Percentiles rank a stretch among this genome's conserved stretches.
phyloP scores from a whole-genome alignment of 1,140 invertebrate genomes.

The Papilio aristodemus region DNA sequence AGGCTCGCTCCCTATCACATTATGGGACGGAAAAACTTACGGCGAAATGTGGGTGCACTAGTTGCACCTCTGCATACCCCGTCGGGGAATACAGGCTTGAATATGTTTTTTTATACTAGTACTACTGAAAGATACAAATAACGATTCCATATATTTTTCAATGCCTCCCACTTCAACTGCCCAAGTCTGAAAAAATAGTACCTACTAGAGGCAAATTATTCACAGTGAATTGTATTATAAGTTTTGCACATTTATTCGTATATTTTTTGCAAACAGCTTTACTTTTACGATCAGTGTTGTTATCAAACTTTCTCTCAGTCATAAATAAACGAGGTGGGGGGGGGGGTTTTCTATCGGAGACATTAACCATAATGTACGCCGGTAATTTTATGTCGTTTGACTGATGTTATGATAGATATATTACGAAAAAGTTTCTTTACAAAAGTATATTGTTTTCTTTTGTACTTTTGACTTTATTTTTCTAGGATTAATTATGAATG shows the following conservation, averaged over 20 bases:
- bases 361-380: conserved; percentile 12
- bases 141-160: no score
- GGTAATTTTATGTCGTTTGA: conserved; percentile 10
- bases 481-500: background rate
- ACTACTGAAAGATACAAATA: no score
- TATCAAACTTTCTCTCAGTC: background rate
- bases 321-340: background rate
- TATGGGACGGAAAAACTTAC: no score
- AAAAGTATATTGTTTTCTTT: background rate
- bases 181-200: no score
- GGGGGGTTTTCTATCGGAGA: background rate
- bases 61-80: no score
- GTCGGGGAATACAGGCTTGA: no score
- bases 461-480: background rate
- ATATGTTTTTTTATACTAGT: no score
- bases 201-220: no score
- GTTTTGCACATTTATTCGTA: background rate
- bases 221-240: no score
- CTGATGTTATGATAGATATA: conserved; percentile 11
- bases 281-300: conserved; percentile 24
- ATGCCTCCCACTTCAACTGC: no score
- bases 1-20: no score
- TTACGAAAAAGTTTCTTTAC: background rate
- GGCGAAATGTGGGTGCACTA: no score
- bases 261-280: conserved; percentile 19